Conservation (phyloP, 2,797 vertebrate genomes). For the Austrolebias charrua region DNA sequence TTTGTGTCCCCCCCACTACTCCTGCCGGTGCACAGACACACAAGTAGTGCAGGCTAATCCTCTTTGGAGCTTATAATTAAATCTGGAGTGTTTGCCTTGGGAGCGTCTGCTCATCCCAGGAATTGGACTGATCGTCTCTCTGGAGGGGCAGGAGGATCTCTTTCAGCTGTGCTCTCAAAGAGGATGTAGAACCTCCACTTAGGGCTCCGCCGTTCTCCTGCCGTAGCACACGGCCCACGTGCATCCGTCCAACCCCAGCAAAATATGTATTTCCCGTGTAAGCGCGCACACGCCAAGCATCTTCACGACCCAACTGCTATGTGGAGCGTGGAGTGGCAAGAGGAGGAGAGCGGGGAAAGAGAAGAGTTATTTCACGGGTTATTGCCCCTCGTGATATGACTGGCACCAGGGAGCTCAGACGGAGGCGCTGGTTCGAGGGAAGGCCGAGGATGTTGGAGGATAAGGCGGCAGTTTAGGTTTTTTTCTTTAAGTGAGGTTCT, state of each 20-base stretch:
- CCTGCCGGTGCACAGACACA: conserved; percentile 33
- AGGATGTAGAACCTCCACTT: conserved; percentile 42
- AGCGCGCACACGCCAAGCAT: conserved; percentile 15
- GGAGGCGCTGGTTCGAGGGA: conserved; percentile 46
- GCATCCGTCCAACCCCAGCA: conserved; percentile 1
- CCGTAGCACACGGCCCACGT: conserved; percentile 26
- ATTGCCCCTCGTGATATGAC: conserved; percentile 74
- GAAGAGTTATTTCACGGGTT: conserved; percentile 78
- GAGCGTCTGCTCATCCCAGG: conserved; percentile 78
- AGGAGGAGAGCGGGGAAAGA: conserved; percentile 48
- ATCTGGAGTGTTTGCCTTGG: conserved; percentile 82
- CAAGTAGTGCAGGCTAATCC: conserved; percentile 70
- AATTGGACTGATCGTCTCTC: conserved; percentile 76
- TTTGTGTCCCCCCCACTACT: conserved; percentile 48
- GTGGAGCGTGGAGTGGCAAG: conserved; percentile 50
- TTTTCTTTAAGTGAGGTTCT: too few species aligned
- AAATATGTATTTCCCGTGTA: conserved; percentile 1
- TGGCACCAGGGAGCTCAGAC: conserved; percentile 65
- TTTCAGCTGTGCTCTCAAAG: conserved; percentile 23
- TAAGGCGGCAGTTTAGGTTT: too few species aligned
- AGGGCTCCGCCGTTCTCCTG: conserved; percentile 35
- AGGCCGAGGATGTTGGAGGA: conserved; percentile 1
- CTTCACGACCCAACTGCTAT: conserved; percentile 39
- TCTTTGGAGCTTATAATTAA: conserved; percentile 83
- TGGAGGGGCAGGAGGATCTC: conserved; percentile 52